Evolutionary conservation across 2,888 invertebrate species (phyloP).

Genomic region (Drosophila borealis): DNA sequence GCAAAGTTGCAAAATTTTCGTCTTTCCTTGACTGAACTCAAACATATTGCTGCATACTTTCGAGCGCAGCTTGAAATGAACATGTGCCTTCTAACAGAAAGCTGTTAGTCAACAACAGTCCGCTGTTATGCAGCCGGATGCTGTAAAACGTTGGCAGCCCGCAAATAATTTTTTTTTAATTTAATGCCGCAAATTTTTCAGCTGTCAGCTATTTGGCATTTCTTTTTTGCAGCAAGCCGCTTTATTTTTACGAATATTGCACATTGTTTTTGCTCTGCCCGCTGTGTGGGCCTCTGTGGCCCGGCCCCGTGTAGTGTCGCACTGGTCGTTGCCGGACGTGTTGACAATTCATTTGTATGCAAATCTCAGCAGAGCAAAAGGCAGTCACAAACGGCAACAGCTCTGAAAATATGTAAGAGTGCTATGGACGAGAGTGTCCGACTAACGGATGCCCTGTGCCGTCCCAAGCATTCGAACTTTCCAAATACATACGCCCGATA

Average conservation of each 20-base stretch:
- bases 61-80: constrained; percentile 1
- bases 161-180: constrained; percentile 42
- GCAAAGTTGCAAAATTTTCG: not conserved
- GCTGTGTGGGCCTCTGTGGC: constrained; percentile 20
- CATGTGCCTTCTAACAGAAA: constrained; percentile 5
- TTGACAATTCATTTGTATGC: constrained; percentile 82
- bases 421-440: too few species aligned
- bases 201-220: constrained; percentile 54
- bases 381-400: constrained; percentile 39
- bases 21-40: not conserved
- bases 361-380: constrained; percentile 74
- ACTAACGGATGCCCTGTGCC: too few species aligned
- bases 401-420: not conserved
- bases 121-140: not conserved
- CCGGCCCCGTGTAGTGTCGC: constrained; percentile 8
- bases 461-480: too few species aligned
- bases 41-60: constrained; percentile 36
- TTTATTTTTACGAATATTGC: constrained; percentile 64
- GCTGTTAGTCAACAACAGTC: constrained; percentile 12
- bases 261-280: constrained; percentile 35
- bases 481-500: too few species aligned
- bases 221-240: constrained; percentile 29
- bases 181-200: constrained; percentile 58
- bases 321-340: constrained; percentile 52
- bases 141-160: not conserved